Evolutionary conservation across 92 coral and sea anemone species (phyloP).

Genomic region (Metridium senile): DNA sequence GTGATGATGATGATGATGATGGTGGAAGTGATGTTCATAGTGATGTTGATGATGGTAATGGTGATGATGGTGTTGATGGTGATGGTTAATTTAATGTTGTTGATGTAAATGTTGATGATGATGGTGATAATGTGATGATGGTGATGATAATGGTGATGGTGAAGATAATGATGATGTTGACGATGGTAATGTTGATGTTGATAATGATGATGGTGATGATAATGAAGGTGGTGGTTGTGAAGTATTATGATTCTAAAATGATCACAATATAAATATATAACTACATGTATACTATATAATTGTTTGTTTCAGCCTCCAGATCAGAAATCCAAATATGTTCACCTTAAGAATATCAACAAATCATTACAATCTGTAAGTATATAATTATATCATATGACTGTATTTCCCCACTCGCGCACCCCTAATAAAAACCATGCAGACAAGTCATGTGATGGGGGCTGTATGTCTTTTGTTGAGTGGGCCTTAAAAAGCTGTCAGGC

Average conservation of each 20-base stretch:
- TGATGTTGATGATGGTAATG: too few species aligned
- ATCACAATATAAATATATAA: neutral
- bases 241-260: neutral
- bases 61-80: neutral
- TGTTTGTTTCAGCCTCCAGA: slow-evolving; percentile 78
- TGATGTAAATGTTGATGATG: too few species aligned
- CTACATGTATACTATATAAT: neutral
- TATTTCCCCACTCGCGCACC: too few species aligned
- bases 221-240: neutral
- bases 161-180: neutral
- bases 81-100: too few species aligned
- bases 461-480: too few species aligned
- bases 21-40: too few species aligned
- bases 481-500: too few species aligned
- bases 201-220: neutral
- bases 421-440: too few species aligned
- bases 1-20: neutral
- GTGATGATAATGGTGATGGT: neutral
- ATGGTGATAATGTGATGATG: neutral
- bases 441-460: too few species aligned
- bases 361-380: slow-evolving; percentile 80
- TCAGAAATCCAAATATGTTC: slow-evolving; percentile 87
- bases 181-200: too few species aligned
- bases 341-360: slow-evolving; percentile 84
- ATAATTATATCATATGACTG: neutral